These are phyloP conservation scores for Symphodus melops DNA, from an alignment of 2,113 vertebrate species.

Conservation along the genomic window DNA sequence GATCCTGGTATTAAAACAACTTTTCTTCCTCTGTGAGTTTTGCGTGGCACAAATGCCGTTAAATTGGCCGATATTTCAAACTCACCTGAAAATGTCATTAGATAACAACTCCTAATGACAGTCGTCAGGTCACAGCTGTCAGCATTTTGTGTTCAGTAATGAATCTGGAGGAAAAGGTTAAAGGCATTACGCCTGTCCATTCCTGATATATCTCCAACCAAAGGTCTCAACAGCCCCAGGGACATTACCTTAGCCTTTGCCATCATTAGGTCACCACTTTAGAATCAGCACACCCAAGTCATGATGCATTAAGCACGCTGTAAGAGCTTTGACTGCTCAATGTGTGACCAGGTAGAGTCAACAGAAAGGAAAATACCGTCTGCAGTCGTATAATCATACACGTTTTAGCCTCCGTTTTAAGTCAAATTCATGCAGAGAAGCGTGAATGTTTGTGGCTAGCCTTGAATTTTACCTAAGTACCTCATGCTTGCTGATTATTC, in stretches of 20 bases:
- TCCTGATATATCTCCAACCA: slow-evolving; percentile 49
- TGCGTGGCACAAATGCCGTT: neutral
- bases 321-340: slow-evolving; percentile 6
- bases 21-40: neutral
- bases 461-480: slow-evolving; percentile 22
- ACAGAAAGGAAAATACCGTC: slow-evolving; percentile 4
- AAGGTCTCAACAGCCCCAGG: slow-evolving; percentile 62
- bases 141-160: slow-evolving; percentile 30
- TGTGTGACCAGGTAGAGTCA: slow-evolving; percentile 7
- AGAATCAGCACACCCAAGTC: slow-evolving; percentile 20
- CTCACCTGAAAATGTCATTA: slow-evolving; percentile 44
- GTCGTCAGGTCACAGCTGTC: slow-evolving; percentile 32
- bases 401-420: neutral
- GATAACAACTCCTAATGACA: slow-evolving; percentile 54
- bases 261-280: slow-evolving; percentile 51
- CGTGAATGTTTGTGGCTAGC: slow-evolving; percentile 14
- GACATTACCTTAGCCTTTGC: slow-evolving; percentile 59
- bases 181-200: slow-evolving; percentile 46
- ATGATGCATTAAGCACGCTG: neutral
- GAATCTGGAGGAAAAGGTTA: slow-evolving; percentile 63
- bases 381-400: neutral
- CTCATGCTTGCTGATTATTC: slow-evolving; percentile 8
- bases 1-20: slow-evolving; percentile 9
- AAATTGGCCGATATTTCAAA: slow-evolving; percentile 4
- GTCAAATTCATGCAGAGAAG: neutral